These are phyloP conservation scores for Metallyticus violacea DNA, from an alignment of 2,888 invertebrate genomes.

Conservation along the genomic window DNA sequence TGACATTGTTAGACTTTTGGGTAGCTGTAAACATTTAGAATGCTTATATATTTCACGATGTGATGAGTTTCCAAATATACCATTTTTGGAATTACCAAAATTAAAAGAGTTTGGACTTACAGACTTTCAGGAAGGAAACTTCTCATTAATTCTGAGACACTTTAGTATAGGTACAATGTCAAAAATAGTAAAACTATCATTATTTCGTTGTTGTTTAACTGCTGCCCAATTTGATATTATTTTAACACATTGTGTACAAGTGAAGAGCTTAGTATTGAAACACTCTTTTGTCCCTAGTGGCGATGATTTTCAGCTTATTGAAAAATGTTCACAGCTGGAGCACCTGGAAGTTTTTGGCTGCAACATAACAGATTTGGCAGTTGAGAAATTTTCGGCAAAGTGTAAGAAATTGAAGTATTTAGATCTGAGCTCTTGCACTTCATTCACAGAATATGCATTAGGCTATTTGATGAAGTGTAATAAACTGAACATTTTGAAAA, in stretches of 20 bases:
- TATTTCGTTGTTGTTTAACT: not conserved
- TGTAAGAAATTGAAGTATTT: not conserved
- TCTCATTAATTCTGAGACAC: not conserved
- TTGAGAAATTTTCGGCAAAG: not conserved
- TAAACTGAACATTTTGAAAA: not conserved
- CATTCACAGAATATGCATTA: not conserved
- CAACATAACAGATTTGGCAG: not conserved
- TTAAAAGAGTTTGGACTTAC: not conserved
- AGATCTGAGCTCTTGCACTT: not conserved
- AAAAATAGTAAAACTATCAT: not conserved
- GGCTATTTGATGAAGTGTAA: not conserved
- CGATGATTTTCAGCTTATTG: not conserved
- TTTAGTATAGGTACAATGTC: not conserved
- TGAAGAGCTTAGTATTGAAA: not conserved
- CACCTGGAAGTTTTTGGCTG: not conserved
- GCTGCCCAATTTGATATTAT: not conserved
- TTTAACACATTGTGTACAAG: not conserved
- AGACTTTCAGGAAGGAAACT: not conserved
- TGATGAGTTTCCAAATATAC: not conserved
- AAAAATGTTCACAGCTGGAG: not conserved
- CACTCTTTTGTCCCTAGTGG: not conserved
- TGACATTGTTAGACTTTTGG: not conserved
- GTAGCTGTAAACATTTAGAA: not conserved
- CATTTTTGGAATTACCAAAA: not conserved
- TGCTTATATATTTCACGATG: not conserved